Base-by-base conservation (phyloP, 35 echinoderm and acorn worm species). In the Apostichopus parvimensis region DNA sequence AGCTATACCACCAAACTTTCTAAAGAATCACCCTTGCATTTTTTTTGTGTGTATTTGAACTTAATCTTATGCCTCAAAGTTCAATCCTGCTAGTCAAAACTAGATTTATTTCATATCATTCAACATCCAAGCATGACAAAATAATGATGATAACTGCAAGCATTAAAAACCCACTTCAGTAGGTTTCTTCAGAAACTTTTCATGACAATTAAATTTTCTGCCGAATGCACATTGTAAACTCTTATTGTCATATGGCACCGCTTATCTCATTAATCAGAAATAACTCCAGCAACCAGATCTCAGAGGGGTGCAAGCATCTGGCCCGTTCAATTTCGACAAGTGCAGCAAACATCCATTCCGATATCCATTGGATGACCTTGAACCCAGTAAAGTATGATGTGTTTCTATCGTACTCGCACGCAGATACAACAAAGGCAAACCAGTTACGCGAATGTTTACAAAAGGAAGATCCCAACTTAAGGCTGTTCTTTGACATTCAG, bases 401-500 rank as follows among this genome's bases (percentile, higher is more conserved):
- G 14, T 98, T 98, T 57, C 73, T 98, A 10, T 98, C 96, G 2
- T 98, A 98, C 87, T 92, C 79, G 61, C 96, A 98, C 55, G 56
- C 81, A 10, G 92, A 98, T 87, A 72, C 82, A 18, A 82, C 89
- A 17, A 87, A 83, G 77, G 96, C 92, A 17, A 94, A 88, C 25
- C 81, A 66, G 14, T 54, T 98, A 14, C 80, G 93, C 6, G 73
- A 95, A 59, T 70, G 62, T 10, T 68, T 98, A 1, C 79, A 94
- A 77, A 87, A 72, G 52, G 9, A 92, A 13, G 76, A 91, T 15
- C 88, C 94, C 8, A 56, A 94, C 24, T 78, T 98, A 28, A 93
- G 92, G 57, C 73, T 98, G 6, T 98, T 98, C 72, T 98, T 98
- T 58, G 96, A 98, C 83, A 87, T 95, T 11, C 88, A 98, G 34